Evolutionary conservation across 2,797 vertebrate genomes (phyloP).

Genomic region (Hypotaenidia okinawae): DNA sequence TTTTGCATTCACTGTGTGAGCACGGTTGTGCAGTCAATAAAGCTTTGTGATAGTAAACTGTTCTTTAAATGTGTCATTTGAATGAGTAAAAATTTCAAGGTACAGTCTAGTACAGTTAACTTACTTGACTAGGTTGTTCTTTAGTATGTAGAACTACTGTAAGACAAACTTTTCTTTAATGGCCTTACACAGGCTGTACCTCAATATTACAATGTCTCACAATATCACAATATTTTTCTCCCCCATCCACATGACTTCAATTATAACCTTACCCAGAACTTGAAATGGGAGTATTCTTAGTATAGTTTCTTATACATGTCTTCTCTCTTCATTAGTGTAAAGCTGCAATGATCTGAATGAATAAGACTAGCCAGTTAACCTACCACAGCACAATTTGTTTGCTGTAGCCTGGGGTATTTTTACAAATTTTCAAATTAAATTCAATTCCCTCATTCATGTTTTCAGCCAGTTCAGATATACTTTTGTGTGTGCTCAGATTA

Average conservation of each 20-base stretch:
- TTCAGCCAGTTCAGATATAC: not conserved
- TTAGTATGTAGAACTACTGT: not conserved
- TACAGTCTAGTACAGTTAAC: not conserved
- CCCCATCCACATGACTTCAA: not conserved
- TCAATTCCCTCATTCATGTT: not conserved
- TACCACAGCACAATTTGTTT: not conserved
- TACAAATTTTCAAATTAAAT: not conserved
- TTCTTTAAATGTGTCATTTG: not conserved
- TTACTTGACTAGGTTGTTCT: not conserved
- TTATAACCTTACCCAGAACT: not conserved
- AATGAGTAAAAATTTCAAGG: not conserved
- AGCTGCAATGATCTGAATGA: not conserved
- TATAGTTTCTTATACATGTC: not conserved
- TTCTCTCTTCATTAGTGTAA: not conserved
- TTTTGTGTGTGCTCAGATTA: not conserved
- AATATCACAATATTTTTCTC: not conserved
- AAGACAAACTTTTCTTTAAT: not conserved
- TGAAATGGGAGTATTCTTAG: not conserved
- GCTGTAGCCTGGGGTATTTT: not conserved
- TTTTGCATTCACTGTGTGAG: not conserved
- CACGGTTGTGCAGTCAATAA: fast-evolving
- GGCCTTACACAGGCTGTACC: fast-evolving
- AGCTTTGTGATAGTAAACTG: not conserved
- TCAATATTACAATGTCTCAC: not conserved
- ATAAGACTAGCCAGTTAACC: not conserved